A percentile compares a stretch with the other conserved stretches of the same genome.
Evolutionary conservation across 2,113 vertebrate genomes (phyloP).

Genomic region (Pionites leucogaster): DNA sequence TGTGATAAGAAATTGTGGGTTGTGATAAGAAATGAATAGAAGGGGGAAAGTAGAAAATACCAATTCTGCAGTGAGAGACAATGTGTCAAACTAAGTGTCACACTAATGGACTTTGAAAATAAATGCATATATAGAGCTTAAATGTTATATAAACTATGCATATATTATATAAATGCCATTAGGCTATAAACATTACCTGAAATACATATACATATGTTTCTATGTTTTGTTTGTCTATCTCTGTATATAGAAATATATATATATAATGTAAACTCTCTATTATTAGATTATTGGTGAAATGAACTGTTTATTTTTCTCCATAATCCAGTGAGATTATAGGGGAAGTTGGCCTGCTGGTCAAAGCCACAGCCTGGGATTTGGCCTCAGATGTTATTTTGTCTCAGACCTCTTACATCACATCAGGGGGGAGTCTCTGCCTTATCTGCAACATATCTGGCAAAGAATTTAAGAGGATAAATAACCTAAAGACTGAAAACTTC

Average conservation of each 20-base stretch:
- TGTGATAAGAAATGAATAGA: background rate
- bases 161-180: background rate
- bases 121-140: background rate
- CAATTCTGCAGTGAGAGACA: background rate
- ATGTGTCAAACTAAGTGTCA: background rate
- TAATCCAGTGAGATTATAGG: background rate
- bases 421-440: background rate
- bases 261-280: background rate
- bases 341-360: background rate
- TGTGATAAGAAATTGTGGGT: background rate
- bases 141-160: background rate
- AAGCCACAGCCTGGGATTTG: background rate
- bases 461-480: background rate
- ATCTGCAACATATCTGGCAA: background rate
- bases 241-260: background rate
- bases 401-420: background rate
- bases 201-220: background rate
- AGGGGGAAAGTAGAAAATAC: background rate
- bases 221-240: background rate
- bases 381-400: background rate
- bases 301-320: background rate
- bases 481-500: background rate
- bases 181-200: background rate
- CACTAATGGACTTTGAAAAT: slow-evolving; percentile 18
- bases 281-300: background rate